Conservation (phyloP, 2,113 vertebrate genomes). For the Microtus montanus region DNA sequence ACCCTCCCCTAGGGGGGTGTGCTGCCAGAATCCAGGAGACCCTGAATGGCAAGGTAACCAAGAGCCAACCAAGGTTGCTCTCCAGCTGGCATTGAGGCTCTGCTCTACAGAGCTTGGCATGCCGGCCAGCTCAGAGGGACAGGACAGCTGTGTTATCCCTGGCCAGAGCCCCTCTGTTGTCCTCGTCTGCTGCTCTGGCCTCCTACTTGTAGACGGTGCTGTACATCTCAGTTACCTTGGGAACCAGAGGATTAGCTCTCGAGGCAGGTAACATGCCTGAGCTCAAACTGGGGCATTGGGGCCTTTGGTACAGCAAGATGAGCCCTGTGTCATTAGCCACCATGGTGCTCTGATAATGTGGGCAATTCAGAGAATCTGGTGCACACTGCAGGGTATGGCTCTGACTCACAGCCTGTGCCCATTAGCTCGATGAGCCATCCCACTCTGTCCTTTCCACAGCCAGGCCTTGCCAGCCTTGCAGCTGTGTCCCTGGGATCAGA, state of each 20-base stretch:
- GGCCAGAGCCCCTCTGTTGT: not conserved
- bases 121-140: accelerated
- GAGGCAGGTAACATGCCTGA: not conserved
- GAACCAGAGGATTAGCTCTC: not conserved
- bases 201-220: not conserved
- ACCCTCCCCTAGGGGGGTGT: not conserved
- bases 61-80: not conserved
- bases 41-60: not conserved
- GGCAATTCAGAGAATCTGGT: not conserved
- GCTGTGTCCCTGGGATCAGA: not conserved
- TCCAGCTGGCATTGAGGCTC: not conserved
- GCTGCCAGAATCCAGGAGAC: not conserved
- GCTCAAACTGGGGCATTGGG: not conserved
- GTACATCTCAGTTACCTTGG: not conserved
- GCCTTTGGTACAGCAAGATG: not conserved
- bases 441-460: not conserved
- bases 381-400: accelerated
- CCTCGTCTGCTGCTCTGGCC: too few species aligned
- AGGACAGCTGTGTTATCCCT: not conserved
- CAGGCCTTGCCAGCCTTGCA: too few species aligned
- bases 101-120: accelerated
- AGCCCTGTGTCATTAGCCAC: not conserved
- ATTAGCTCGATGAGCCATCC: not conserved
- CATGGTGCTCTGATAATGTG: accelerated
- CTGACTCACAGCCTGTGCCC: not conserved